Evolutionary conservation across 2,888 invertebrate species (phyloP), one percentile per base, ranked within the genome.

Genomic region (Drosophila neonasuta): DNA sequence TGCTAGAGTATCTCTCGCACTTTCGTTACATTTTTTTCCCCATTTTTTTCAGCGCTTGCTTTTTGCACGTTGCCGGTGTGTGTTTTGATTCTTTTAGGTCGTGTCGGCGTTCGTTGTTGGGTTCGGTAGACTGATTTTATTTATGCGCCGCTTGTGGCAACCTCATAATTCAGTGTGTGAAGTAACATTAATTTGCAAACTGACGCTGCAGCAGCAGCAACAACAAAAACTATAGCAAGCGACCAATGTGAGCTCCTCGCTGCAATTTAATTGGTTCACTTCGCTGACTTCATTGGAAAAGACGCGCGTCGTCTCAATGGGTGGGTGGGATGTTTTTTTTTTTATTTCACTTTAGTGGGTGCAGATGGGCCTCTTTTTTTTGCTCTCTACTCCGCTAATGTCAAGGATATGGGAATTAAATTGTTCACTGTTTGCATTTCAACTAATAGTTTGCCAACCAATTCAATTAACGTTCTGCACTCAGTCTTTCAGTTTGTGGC

Each of bases 131-230:
- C 76, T 79, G 80, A 74, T 86, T 87, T 87, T 87, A 81, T 85
- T 87, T 87, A 87, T 87, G 86, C 81, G 77, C 80, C 87, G 80
- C 86, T 83, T 86, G 84, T 71, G 84, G 87, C 81, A 79, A 76
- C 57, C 71, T 76, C 87, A 87, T 85, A 85, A 85, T 79, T 85
- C 86, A 86, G 74, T 55, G 72, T 74, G 83, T 80, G 76, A 74
- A 79, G 74, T 63, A 80, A 81, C 77, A 80, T 79, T 74, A 76
- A 76, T 77, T 81, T 76, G 79, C 76, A 61, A 61, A 67, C 64
- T 58, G 64, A 46, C 45, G 54, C 46, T 34, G 59, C 60, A 30
- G 48, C 51, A 30, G 20, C 34, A 30, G 34, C 15, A n/a, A 15
- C 24, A 24, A 24, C 15, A n/a, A 15, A 6, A 24, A 24, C 24